Conservation (phyloP, 2,888 invertebrate genomes). For the Hemaris fuciformis region DNA sequence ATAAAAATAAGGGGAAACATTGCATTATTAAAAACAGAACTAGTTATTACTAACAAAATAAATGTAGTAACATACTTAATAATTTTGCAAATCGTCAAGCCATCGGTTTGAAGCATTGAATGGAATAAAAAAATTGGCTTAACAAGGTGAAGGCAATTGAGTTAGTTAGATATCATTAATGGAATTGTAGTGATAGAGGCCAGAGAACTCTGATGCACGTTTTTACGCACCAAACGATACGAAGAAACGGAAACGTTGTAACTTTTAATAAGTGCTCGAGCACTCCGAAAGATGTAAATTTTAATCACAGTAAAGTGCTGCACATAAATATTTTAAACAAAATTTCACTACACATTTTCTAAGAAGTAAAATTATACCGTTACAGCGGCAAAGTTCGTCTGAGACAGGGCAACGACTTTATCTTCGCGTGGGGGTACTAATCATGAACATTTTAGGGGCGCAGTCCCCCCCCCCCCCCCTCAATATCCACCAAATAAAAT, state of each 20-base stretch:
- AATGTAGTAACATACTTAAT: neutral
- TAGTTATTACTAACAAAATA: neutral
- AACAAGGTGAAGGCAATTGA: neutral
- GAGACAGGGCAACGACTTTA: slow-evolving; percentile 17
- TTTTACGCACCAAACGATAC: neutral
- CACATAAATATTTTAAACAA: slow-evolving; percentile 13
- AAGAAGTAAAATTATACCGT: slow-evolving; percentile 15
- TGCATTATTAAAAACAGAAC: too few relatives aligned
- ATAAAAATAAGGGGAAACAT: too few relatives aligned
- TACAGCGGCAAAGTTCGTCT: slow-evolving; percentile 13
- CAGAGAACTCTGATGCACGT: neutral
- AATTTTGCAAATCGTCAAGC: neutral
- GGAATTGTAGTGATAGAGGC: neutral
- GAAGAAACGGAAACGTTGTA: slow-evolving; percentile 9
- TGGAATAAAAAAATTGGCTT: neutral
- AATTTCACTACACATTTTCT: slow-evolving; percentile 16
- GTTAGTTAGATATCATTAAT: neutral
- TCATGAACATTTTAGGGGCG: slow-evolving; percentile 21
- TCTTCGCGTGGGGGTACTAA: slow-evolving; percentile 21
- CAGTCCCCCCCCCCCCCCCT: too few relatives aligned
- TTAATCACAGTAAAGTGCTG: slow-evolving; percentile 12
- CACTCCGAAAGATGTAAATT: slow-evolving; percentile 12
- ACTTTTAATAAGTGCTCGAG: slow-evolving; percentile 1
- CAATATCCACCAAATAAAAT: slow-evolving; percentile 17
- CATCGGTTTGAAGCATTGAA: neutral